Percentiles rank a stretch among this genome's conserved stretches.
Evolutionary conservation across 1,140 invertebrate genomes (phyloP).

Genomic region (Drosophila lacertosa): DNA sequence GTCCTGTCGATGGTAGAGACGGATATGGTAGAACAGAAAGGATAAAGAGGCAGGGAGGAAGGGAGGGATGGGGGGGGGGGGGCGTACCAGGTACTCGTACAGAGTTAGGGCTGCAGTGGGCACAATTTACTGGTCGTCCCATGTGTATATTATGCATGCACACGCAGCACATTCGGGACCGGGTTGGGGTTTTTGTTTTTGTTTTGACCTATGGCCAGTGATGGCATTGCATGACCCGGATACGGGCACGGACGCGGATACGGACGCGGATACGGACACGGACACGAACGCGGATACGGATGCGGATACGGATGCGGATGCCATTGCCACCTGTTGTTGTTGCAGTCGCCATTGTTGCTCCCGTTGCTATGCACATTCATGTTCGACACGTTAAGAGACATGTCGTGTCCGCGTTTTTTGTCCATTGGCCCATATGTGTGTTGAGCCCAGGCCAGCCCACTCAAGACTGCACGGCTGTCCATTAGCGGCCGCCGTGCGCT

Average conservation of each 20-base stretch:
- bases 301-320: slow-evolving; percentile 39
- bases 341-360: slow-evolving; percentile 18
- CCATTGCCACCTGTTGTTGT: slow-evolving; percentile 65
- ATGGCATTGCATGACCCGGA: slow-evolving; percentile 58
- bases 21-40: too few species aligned
- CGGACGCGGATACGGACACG: slow-evolving; percentile 20
- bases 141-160: slow-evolving; percentile 67
- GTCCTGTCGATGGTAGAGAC: neutral
- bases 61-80: neutral
- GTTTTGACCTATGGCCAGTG: slow-evolving; percentile 46
- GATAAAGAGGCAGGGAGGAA: neutral
- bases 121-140: slow-evolving; percentile 13
- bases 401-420: slow-evolving; percentile 59
- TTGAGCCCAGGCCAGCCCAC: slow-evolving; percentile 16
- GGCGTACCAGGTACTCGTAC: too few species aligned
- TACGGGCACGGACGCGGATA: slow-evolving; percentile 27
- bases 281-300: too few species aligned
- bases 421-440: slow-evolving; percentile 39
- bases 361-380: slow-evolving; percentile 62
- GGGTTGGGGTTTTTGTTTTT: slow-evolving; percentile 48
- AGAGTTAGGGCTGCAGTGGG: neutral
- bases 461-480: slow-evolving; percentile 47
- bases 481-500: slow-evolving; percentile 47
- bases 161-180: slow-evolving; percentile 75
- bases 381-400: slow-evolving; percentile 74